These are phyloP conservation scores for Bombus confusus DNA, from an alignment of 1,140 invertebrate species.

Conservation along the genomic window DNA sequence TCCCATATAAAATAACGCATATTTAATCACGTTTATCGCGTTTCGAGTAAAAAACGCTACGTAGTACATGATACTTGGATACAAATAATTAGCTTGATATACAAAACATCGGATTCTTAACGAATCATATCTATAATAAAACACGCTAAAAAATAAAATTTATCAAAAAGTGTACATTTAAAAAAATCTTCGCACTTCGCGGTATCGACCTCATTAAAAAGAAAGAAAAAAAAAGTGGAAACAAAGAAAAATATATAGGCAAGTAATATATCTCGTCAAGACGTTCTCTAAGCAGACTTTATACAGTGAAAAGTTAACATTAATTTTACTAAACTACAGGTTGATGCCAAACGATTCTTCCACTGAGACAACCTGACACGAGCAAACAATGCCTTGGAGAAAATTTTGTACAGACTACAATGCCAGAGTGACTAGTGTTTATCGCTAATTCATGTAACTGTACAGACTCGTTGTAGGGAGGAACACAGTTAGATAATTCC, in stretches of 20 bases:
- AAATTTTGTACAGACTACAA: conserved; percentile 96
- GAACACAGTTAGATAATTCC: conserved; percentile 89
- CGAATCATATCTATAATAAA: conserved; percentile 18
- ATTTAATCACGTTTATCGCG: neutral
- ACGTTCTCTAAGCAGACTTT: neutral
- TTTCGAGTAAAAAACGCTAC: neutral
- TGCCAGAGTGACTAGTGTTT: conserved; percentile 89
- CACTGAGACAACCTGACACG: conserved; percentile 93
- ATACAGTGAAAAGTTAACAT: conserved; percentile 25
- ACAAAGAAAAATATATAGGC: conserved; percentile 33
- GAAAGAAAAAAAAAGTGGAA: conserved; percentile 7
- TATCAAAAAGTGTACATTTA: conserved; percentile 35
- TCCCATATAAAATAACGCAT: neutral
- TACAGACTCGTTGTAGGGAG: conserved; percentile 80
- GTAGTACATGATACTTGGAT: neutral
- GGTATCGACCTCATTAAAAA: neutral
- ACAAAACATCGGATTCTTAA: no score
- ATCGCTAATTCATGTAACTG: conserved; percentile 86
- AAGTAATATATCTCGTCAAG: conserved; percentile 24
- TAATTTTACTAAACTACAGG: conserved; percentile 85
- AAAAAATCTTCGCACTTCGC: neutral
- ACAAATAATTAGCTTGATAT: neutral
- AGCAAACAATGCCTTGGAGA: conserved; percentile 92
- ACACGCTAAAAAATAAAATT: conserved; percentile 23
- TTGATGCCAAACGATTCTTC: conserved; percentile 95